phyloP scores from a whole-genome alignment of 1,140 invertebrate genomes.

The Drosophila santomea region DNA sequence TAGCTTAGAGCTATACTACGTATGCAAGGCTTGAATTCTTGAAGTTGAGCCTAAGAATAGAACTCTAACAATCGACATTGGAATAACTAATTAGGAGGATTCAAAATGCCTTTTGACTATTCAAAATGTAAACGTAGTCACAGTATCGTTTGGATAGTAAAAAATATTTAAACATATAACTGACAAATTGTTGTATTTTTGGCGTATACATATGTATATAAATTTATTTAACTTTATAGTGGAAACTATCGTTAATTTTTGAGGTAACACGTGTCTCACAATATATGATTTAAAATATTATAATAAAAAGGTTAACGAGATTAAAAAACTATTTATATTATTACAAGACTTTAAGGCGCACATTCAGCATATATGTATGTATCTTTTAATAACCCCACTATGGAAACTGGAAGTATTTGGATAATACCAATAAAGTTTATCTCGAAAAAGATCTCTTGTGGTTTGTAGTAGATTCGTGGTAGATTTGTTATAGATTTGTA shows the following conservation, averaged over 20 bases:
- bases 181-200: too few species aligned
- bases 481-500: conserved; percentile 33
- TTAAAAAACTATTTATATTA: too few species aligned
- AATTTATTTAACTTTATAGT: too few species aligned
- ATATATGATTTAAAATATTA: too few species aligned
- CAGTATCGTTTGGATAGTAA: too few species aligned
- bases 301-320: too few species aligned
- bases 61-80: not conserved
- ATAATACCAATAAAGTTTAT: not conserved
- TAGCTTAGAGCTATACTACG: conserved; percentile 1
- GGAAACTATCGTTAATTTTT: too few species aligned
- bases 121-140: not conserved
- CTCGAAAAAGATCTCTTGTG: not conserved
- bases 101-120: not conserved
- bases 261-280: too few species aligned
- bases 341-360: too few species aligned
- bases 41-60: not conserved
- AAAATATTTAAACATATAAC: too few species aligned
- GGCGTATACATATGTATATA: too few species aligned
- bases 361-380: not conserved
- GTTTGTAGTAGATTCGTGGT: conserved; percentile 1
- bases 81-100: not conserved
- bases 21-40: not conserved
- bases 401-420: not conserved
- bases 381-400: not conserved